Evolutionary conservation across 2,797 vertebrate species (phyloP).

Genomic region (Channallabes apus): DNA sequence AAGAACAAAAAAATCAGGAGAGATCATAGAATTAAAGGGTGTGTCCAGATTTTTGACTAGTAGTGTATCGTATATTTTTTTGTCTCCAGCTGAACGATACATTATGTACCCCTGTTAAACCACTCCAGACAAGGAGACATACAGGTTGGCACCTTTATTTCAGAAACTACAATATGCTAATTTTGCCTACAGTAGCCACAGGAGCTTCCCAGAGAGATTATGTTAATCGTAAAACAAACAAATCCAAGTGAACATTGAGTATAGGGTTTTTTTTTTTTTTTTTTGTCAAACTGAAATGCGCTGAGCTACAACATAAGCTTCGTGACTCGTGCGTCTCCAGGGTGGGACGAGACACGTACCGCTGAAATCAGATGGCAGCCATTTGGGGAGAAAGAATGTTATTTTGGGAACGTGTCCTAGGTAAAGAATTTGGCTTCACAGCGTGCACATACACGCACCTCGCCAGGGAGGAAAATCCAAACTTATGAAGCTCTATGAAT

Average conservation of each 20-base stretch:
- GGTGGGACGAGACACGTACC: constrained; percentile 2
- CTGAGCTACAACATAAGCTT: background rate
- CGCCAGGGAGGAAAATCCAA: constrained; percentile 14
- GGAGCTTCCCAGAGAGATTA: background rate
- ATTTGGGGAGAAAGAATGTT: constrained; percentile 13
- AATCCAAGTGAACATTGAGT: no score
- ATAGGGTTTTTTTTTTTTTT: no score
- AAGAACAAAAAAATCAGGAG: no score
- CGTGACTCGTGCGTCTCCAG: background rate
- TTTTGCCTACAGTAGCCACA: background rate
- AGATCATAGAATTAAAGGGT: no score
- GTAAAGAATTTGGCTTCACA: constrained; percentile 22
- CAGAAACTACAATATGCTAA: background rate
- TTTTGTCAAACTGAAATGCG: background rate
- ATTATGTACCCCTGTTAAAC: background rate
- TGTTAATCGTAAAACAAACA: background rate
- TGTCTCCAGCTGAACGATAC: background rate
- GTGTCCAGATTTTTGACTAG: no score
- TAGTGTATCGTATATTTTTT: background rate
- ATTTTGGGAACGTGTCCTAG: constrained; percentile 7
- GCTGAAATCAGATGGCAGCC: constrained; percentile 4
- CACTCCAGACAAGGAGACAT: background rate
- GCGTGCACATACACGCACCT: background rate
- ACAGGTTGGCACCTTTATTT: background rate
- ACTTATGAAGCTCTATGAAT: background rate